Conservation (phyloP, 2,888 invertebrate genomes). For the Silvanus unidentatus region DNA sequence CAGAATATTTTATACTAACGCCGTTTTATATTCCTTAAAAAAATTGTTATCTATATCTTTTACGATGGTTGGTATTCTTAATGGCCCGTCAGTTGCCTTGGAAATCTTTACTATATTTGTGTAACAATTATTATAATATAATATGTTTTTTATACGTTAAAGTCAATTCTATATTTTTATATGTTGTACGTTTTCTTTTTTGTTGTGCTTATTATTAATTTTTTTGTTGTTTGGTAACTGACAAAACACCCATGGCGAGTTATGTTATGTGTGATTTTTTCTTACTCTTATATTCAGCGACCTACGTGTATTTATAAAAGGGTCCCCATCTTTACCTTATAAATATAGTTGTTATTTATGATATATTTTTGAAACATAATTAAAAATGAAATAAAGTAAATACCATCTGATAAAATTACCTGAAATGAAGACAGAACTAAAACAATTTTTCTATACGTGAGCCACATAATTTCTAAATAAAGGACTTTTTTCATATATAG, state of each 20-base stretch:
- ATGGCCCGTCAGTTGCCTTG: conserved; percentile 39
- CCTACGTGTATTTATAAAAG: conserved; percentile 20
- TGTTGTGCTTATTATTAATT: conserved; percentile 32
- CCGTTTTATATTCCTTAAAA: conserved; percentile 24
- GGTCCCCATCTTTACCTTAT: conserved; percentile 28
- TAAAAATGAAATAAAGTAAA: not conserved
- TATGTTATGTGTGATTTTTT: conserved; percentile 8
- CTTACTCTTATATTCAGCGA: conserved; percentile 11
- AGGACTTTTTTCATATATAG: conserved; percentile 27
- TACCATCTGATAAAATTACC: conserved; percentile 40
- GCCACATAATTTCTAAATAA: conserved; percentile 31
- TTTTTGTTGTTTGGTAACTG: conserved; percentile 34
- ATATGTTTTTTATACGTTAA: conserved; percentile 27
- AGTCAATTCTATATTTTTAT: conserved; percentile 32
- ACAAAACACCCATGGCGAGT: conserved; percentile 23
- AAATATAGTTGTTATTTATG: conserved; percentile 47
- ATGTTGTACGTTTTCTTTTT: conserved; percentile 37
- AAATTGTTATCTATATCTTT: conserved; percentile 25
- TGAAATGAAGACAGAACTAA: conserved; percentile 43
- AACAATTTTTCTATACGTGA: conserved; percentile 24
- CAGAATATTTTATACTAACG: conserved; percentile 35
- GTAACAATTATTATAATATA: conserved; percentile 5
- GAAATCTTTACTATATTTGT: conserved; percentile 20
- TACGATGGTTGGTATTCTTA: conserved; percentile 30
- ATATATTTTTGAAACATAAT: conserved; percentile 41